These are phyloP conservation scores for Drosophila lacertosa DNA, from an alignment of 1,140 invertebrate species.

Conservation along the genomic window DNA sequence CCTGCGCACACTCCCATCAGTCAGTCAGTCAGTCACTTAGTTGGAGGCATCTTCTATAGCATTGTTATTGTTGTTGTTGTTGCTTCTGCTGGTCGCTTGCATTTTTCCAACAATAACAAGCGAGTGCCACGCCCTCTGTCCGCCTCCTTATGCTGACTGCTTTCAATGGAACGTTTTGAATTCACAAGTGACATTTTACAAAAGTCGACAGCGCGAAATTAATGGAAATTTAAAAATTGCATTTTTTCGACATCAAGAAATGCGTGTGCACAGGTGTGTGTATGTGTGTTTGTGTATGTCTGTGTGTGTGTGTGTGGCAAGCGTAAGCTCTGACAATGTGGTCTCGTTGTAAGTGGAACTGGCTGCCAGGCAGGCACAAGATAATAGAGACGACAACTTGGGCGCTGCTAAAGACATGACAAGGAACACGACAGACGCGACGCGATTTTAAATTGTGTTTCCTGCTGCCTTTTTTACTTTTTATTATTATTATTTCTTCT, in stretches of 20 bases:
- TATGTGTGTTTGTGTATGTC: background rate
- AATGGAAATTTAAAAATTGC: conserved; percentile 78
- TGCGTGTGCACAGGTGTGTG: background rate
- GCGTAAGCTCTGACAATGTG: conserved; percentile 45
- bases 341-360: conserved; percentile 34
- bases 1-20: conserved; percentile 13
- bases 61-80: conserved; percentile 10
- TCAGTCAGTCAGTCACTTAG: conserved; percentile 46
- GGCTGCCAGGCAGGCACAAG: conserved; percentile 9
- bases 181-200: conserved; percentile 66
- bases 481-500: background rate
- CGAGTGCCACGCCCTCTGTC: conserved; percentile 9
- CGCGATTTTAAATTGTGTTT: conserved; percentile 34
- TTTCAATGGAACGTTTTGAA: conserved; percentile 44
- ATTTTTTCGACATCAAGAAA: conserved; percentile 65
- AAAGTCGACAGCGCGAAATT: conserved; percentile 75
- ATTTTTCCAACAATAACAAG: conserved; percentile 31
- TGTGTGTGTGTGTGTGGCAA: background rate
- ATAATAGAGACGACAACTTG: conserved; percentile 57
- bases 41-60: conserved; percentile 13
- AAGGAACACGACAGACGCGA: conserved; percentile 13
- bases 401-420: conserved; percentile 21
- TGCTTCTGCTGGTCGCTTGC: conserved; percentile 15
- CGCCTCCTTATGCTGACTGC: background rate
- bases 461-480: background rate